Evolutionary conservation across 2,888 invertebrate genomes (phyloP), one percentile per base, ranked within the genome.

Genomic region (Eremobia ochroleuca): DNA sequence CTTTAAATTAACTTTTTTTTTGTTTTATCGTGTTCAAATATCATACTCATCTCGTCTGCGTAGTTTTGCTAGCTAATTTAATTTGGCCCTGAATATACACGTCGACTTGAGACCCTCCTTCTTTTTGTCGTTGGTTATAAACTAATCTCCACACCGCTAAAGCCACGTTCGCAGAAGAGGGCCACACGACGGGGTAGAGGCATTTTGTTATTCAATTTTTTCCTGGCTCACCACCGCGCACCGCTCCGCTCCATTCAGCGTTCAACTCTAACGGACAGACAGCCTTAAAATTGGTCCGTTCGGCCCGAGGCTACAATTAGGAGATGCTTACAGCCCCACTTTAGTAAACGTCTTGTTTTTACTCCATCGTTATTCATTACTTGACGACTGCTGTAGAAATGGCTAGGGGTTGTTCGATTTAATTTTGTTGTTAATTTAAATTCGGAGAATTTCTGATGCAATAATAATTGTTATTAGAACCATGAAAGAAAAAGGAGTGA

Each of bases 251-350:
- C 34, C 28, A 8, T 25, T 62, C 13, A 11, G 15, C n/a, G n/a
- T n/a, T n/a, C n/a, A 34, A 2, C 13, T 37, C n/a, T 1, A 72
- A n/a, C n/a, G 31, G 6, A 31, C 21, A 55, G 15, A 3, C 25
- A 31, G 25, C 58, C 68, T 74, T 68, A 58, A 34, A 59, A 64
- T 43, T 61, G 55, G 69, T 64, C 46, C 37, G 4, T 11, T 21
- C 52, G 8, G 69, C 86, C 73, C 65, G 28, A 18, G 86, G 87
- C 86, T 62, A 76, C 81, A 85, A 87, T 87, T 85, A 87, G 70
- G 61, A 77, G 58, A 77, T 64, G 61, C 73, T 76, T 59, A 69
- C 55, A 64, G 55, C 31, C 46, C 65, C 76, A 73, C 61, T 73
- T 80, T 73, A 49, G 59, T 72, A 52, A 77, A 73, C 69, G 70